These are phyloP conservation scores for Carabus problematicus DNA, from an alignment of 2,888 invertebrate genomes.

Conservation along the genomic window DNA sequence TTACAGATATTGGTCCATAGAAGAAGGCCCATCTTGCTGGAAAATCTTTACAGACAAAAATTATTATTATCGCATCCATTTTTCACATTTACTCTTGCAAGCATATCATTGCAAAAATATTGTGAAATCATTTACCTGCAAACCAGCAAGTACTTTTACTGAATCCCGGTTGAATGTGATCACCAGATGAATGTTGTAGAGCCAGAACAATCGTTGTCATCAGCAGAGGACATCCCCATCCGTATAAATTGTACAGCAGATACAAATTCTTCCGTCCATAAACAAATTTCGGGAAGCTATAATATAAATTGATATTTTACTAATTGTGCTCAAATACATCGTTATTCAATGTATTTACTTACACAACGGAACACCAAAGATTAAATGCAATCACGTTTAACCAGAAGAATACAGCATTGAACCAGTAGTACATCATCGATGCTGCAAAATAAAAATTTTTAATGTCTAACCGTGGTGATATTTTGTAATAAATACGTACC, in stretches of 20 bases:
- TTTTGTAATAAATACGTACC: constrained; percentile 57
- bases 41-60: constrained; percentile 59
- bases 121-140: constrained; percentile 59
- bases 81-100: not conserved
- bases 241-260: constrained; percentile 65
- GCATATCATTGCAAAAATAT: constrained; percentile 7
- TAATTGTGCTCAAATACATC: not conserved
- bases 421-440: constrained; percentile 67
- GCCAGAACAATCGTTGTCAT: constrained; percentile 63
- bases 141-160: constrained; percentile 71
- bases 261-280: constrained; percentile 57
- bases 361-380: constrained; percentile 71
- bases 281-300: constrained; percentile 51
- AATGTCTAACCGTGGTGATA: not conserved
- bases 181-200: constrained; percentile 64
- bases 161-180: constrained; percentile 66
- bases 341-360: constrained; percentile 56
- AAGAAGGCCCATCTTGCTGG: constrained; percentile 70
- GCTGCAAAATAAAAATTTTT: constrained; percentile 56
- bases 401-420: constrained; percentile 77
- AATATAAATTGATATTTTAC: constrained; percentile 44
- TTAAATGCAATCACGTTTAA: constrained; percentile 73
- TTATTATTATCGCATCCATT: constrained; percentile 3
- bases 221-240: constrained; percentile 66
- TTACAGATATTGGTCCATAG: constrained; percentile 69